Conservation (phyloP, 1,140 invertebrate species). For the Drosophila truncata region DNA sequence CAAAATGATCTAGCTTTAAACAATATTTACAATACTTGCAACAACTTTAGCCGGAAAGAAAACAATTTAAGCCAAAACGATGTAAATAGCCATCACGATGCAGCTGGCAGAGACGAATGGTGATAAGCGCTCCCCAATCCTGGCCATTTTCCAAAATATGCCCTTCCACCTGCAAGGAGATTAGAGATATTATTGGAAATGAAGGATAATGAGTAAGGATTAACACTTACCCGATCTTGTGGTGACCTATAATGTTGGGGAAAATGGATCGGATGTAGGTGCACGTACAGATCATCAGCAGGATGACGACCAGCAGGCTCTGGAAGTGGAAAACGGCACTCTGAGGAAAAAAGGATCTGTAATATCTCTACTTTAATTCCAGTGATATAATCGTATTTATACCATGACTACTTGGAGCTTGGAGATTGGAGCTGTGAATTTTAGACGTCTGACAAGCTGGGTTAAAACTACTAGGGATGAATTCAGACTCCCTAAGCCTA, state of each 20-base stretch:
- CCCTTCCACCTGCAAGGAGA: neutral
- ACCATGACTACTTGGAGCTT: too few relatives aligned
- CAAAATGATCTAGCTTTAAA: neutral
- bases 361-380: neutral
- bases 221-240: slow-evolving; percentile 96
- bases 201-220: too few relatives aligned
- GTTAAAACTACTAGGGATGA: neutral
- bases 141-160: slow-evolving; percentile 10
- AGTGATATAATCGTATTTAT: neutral
- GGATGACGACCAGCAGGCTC: slow-evolving; percentile 96
- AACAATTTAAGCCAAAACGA: neutral
- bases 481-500: neutral
- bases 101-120: neutral
- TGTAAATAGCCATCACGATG: neutral
- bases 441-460: neutral
- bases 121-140: slow-evolving; percentile 11
- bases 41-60: too few relatives aligned
- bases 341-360: neutral
- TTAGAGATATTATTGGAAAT: too few relatives aligned
- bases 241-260: slow-evolving; percentile 96
- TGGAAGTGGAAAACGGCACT: slow-evolving; percentile 97
- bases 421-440: neutral
- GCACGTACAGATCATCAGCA: slow-evolving; percentile 98
- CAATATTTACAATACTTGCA: neutral
- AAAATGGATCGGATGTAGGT: slow-evolving; percentile 96